phyloP scores from a whole-genome alignment of 2,113 vertebrate genomes.

The Glaucomys volans region DNA sequence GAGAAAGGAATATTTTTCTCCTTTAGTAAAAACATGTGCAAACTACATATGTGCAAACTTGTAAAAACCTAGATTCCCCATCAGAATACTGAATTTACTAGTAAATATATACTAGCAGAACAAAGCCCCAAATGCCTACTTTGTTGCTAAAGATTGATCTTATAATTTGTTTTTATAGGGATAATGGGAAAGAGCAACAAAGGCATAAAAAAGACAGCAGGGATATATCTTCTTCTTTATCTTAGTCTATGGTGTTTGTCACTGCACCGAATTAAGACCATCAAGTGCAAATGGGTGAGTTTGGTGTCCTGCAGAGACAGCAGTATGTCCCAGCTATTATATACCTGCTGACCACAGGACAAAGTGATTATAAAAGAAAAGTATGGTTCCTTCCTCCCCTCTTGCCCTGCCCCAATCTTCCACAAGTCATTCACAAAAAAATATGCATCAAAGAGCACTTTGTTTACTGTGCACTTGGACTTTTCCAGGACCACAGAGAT shows the following conservation, averaged over 20 bases:
- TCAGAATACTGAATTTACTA: slow-evolving; percentile 49
- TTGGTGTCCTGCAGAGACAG: not conserved
- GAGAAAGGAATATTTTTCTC: not conserved
- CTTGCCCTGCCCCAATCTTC: not conserved
- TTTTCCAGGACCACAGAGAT: not conserved
- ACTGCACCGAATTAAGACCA: not conserved
- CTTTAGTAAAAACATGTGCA: not conserved
- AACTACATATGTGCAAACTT: slow-evolving; percentile 9
- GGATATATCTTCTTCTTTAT: slow-evolving; percentile 1
- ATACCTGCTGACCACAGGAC: not conserved
- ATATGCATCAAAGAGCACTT: not conserved
- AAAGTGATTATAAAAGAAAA: slow-evolving; percentile 57
- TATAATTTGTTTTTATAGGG: slow-evolving; percentile 42
- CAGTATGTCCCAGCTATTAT: not conserved
- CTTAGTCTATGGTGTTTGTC: slow-evolving; percentile 62
- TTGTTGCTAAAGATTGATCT: slow-evolving; percentile 72
- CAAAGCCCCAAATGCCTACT: slow-evolving; percentile 53
- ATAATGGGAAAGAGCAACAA: slow-evolving; percentile 64
- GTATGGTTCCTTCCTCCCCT: slow-evolving; percentile 7
- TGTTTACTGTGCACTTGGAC: not conserved
- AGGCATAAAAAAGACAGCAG: slow-evolving; percentile 64
- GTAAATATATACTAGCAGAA: slow-evolving; percentile 38
- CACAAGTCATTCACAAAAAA: slow-evolving; percentile 50
- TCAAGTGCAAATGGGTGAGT: not conserved
- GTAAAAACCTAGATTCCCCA: slow-evolving; percentile 17